Percentiles rank a stretch among this genome's conserved stretches.
Conservation (phyloP, 2,113 vertebrate species). For the Morone chrysops region DNA sequence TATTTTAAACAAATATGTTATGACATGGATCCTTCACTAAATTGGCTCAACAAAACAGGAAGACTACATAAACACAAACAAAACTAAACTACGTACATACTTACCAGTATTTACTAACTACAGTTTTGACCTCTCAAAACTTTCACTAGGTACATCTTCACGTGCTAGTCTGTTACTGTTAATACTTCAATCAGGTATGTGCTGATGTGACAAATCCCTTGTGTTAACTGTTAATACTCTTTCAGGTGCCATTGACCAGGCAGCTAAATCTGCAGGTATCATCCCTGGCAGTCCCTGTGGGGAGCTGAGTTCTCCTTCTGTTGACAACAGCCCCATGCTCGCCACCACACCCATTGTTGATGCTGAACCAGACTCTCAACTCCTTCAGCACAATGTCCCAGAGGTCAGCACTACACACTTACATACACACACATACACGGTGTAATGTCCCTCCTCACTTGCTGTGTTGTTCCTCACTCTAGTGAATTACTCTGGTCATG, state of each 20-base stretch:
- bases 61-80: neutral
- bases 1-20: neutral
- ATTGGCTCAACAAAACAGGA: conserved; percentile 4
- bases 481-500: neutral
- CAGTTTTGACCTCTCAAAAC: neutral
- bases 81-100: neutral
- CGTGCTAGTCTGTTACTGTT: neutral
- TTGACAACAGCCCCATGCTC: conserved; percentile 56
- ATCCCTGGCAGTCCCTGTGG: conserved; percentile 90
- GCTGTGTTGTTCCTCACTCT: neutral
- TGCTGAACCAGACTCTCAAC: conserved; percentile 69
- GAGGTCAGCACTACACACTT: conserved; percentile 75
- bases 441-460: too few species aligned
- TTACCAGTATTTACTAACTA: neutral
- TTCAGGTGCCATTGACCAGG: conserved; percentile 94
- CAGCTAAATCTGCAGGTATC: conserved; percentile 96
- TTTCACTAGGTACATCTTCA: neutral
- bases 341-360: conserved; percentile 43
- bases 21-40: neutral
- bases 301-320: conserved; percentile 77
- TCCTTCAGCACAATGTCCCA: conserved; percentile 71
- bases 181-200: neutral
- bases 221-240: conserved; percentile 28
- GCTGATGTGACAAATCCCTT: neutral
- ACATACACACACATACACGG: conserved; percentile 14